A percentile compares a stretch with the other conserved stretches of the same genome.
phyloP scores from a whole-genome alignment of 2,113 vertebrate genomes.

The Hippocampus guttulatus region DNA sequence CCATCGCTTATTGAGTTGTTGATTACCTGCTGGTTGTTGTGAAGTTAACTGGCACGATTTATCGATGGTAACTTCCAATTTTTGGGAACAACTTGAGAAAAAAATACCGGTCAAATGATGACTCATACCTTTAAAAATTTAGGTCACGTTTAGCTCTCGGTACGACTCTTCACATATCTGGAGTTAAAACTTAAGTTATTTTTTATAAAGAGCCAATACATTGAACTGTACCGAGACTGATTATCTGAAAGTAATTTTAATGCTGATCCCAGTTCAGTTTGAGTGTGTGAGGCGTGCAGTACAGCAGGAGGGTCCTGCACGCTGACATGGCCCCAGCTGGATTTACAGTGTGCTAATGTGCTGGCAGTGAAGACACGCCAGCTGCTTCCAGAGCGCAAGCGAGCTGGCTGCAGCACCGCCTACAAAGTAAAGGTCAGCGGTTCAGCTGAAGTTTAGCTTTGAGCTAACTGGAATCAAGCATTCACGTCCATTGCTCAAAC shows the following conservation, averaged over 20 bases:
- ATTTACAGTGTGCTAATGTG: conserved; percentile 43
- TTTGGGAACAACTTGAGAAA: too few species aligned
- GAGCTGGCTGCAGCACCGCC: conserved; percentile 39
- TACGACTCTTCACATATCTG: too few species aligned
- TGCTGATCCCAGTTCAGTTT: conserved; percentile 28
- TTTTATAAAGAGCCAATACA: background rate
- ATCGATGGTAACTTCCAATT: too few species aligned
- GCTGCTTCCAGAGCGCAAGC: conserved; percentile 49
- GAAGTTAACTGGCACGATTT: too few species aligned
- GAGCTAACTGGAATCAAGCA: conserved; percentile 38
- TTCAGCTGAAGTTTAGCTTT: conserved; percentile 42
- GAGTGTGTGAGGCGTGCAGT: conserved; percentile 25
- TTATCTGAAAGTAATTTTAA: conserved; percentile 11
- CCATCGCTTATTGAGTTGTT: too few species aligned
- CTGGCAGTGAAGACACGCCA: conserved; percentile 54
- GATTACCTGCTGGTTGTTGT: too few species aligned
- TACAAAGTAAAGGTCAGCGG: conserved; percentile 53
- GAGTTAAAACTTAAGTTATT: background rate
- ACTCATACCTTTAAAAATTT: too few species aligned
- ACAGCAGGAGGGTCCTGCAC: conserved; percentile 37
- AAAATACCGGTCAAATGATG: too few species aligned
- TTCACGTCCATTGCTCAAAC: conserved; percentile 1
- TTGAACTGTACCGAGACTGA: background rate
- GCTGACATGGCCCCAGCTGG: conserved; percentile 47
- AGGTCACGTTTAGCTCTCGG: too few species aligned